Conservation (phyloP, 2,888 invertebrate species). For the Nebria brevicollis region DNA sequence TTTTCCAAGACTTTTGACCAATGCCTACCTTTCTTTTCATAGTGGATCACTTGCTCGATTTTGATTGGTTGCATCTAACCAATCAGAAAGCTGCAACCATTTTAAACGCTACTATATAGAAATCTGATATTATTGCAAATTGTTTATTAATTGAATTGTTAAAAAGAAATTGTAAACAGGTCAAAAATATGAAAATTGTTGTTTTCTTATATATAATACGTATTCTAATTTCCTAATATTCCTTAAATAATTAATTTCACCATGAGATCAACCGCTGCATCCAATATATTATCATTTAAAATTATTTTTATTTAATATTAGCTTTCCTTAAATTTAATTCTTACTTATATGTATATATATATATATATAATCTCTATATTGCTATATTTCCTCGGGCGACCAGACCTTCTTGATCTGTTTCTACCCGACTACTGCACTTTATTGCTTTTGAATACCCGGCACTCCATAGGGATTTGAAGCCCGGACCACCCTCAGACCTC, state of each 20-base stretch:
- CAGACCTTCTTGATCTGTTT: constrained; percentile 49
- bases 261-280: constrained; percentile 10
- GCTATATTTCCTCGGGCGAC: constrained; percentile 62
- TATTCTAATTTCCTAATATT: not conserved
- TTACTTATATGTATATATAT: constrained; percentile 32
- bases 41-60: not conserved
- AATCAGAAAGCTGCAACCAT: not conserved
- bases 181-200: too few relatives aligned
- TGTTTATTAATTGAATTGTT: not conserved
- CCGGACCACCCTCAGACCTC: constrained; percentile 51
- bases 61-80: not conserved
- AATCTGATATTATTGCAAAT: not conserved
- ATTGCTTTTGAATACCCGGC: constrained; percentile 66
- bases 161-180: too few relatives aligned
- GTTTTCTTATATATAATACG: too few relatives aligned
- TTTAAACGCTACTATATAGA: not conserved
- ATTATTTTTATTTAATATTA: constrained; percentile 19
- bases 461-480: constrained; percentile 57
- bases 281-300: not conserved
- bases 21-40: too few relatives aligned
- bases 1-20: not conserved
- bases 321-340: constrained; percentile 22
- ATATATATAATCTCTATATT: constrained; percentile 57
- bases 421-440: constrained; percentile 61
- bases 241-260: not conserved